Evolutionary conservation across 2,797 vertebrate species (phyloP).

Genomic region (Poeciliopsis infans): DNA sequence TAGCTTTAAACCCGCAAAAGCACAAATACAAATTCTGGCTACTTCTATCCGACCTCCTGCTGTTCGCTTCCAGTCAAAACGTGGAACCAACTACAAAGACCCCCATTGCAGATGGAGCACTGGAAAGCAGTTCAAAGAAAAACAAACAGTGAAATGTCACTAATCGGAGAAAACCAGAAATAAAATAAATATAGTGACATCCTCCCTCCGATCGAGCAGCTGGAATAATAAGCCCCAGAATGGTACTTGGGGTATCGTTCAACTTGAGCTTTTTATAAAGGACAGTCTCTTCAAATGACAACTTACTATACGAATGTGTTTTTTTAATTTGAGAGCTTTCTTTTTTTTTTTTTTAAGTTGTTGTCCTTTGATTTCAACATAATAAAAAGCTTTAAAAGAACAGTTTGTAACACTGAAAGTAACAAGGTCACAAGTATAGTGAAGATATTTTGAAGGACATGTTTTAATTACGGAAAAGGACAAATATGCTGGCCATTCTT

Average conservation of each 20-base stretch:
- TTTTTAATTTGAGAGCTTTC: background rate
- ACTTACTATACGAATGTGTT: background rate
- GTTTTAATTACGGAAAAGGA: background rate
- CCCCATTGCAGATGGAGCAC: constrained; percentile 22
- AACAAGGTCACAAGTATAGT: background rate
- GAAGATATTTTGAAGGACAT: background rate
- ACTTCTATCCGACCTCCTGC: constrained; percentile 36
- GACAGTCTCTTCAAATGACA: background rate
- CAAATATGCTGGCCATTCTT: background rate
- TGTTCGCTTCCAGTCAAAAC: constrained; percentile 58
- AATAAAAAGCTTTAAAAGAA: background rate
- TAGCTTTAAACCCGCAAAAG: constrained; percentile 21
- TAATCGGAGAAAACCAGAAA: constrained; percentile 48
- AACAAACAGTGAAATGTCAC: constrained; percentile 64
- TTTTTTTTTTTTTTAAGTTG: background rate
- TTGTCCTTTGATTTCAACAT: background rate
- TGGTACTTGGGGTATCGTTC: constrained; percentile 33
- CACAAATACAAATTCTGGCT: constrained; percentile 22
- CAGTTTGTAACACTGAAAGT: background rate
- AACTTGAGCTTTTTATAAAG: background rate
- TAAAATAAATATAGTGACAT: constrained; percentile 61
- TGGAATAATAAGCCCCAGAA: constrained; percentile 70
- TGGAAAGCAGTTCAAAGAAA: constrained; percentile 60
- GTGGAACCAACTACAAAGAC: constrained; percentile 55
- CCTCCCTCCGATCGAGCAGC: constrained; percentile 67